A percentile compares a stretch with the other conserved stretches of the same genome.
Conservation (phyloP, 2,113 vertebrate genomes). For the Otocyon megalotis region DNA sequence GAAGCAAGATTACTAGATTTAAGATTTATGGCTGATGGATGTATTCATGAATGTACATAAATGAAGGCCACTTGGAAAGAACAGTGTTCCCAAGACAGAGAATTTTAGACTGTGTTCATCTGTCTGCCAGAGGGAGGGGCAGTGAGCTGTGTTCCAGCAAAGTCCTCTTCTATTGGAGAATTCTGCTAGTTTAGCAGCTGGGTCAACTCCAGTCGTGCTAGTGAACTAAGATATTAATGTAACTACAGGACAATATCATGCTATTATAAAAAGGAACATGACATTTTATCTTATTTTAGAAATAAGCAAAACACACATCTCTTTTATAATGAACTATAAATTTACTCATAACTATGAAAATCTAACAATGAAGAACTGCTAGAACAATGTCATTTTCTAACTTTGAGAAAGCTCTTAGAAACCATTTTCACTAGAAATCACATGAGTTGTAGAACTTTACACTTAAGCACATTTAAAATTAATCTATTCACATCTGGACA, state of each 20-base stretch:
- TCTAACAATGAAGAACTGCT: constrained; percentile 48
- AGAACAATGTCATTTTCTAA: constrained; percentile 46
- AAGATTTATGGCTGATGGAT: neutral
- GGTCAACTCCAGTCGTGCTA: neutral
- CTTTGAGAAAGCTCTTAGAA: constrained; percentile 65
- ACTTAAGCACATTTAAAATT: constrained; percentile 59
- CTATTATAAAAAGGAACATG: constrained; percentile 12
- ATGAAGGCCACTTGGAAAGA: constrained; percentile 43
- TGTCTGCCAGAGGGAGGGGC: neutral
- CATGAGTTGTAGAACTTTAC: neutral
- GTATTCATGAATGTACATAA: neutral
- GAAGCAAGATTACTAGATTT: neutral
- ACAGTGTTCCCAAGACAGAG: neutral
- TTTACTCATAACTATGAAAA: constrained; percentile 49
- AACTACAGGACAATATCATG: neutral
- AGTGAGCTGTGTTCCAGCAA: neutral
- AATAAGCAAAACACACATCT: constrained; percentile 36
- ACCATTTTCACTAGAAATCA: constrained; percentile 57
- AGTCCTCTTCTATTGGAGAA: neutral
- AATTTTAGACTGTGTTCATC: neutral
- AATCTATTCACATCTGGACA: constrained; percentile 53
- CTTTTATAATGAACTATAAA: constrained; percentile 30
- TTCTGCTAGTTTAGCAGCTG: neutral
- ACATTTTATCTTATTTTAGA: constrained; percentile 55
- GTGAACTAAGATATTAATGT: constrained; percentile 20